Percentiles rank a stretch among this genome's conserved stretches.
Evolutionary conservation across 2,888 invertebrate species (phyloP).

Genomic region (Harmothoe impar): DNA sequence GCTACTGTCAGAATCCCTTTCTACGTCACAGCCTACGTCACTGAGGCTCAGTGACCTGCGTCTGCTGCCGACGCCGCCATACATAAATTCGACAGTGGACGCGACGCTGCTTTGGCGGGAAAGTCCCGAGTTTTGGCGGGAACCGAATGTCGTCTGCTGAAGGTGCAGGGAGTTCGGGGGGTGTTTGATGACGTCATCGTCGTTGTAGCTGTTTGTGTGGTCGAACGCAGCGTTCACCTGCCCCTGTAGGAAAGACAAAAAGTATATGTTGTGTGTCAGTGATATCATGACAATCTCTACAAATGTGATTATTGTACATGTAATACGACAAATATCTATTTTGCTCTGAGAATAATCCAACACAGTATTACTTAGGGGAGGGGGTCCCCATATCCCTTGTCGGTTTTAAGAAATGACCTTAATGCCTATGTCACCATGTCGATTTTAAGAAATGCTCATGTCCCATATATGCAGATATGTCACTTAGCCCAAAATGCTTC

Average conservation of each 20-base stretch:
- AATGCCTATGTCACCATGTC: too few species aligned
- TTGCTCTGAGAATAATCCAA: too few species aligned
- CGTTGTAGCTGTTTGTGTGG: not conserved
- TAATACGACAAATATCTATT: too few species aligned
- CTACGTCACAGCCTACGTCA: not conserved
- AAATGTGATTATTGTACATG: too few species aligned
- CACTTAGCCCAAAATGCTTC: too few species aligned
- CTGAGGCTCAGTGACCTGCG: not conserved
- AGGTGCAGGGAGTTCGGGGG: not conserved
- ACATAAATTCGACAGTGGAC: not conserved
- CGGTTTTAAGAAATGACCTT: too few species aligned
- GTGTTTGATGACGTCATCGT: not conserved
- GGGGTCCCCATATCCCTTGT: too few species aligned
- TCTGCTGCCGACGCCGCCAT: not conserved
- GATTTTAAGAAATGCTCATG: too few species aligned
- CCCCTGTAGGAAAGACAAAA: not conserved
- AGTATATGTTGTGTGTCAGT: not conserved
- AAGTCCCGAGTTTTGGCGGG: not conserved
- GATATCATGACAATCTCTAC: too few species aligned
- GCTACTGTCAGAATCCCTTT: not conserved
- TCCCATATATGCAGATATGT: too few species aligned
- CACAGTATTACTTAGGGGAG: too few species aligned
- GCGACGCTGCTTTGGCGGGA: slow-evolving; percentile 20
- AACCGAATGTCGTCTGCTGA: slow-evolving; percentile 1
- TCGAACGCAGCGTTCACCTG: not conserved